phyloP scores from a whole-genome alignment of 2,113 vertebrate species.

The Empidonax traillii region DNA sequence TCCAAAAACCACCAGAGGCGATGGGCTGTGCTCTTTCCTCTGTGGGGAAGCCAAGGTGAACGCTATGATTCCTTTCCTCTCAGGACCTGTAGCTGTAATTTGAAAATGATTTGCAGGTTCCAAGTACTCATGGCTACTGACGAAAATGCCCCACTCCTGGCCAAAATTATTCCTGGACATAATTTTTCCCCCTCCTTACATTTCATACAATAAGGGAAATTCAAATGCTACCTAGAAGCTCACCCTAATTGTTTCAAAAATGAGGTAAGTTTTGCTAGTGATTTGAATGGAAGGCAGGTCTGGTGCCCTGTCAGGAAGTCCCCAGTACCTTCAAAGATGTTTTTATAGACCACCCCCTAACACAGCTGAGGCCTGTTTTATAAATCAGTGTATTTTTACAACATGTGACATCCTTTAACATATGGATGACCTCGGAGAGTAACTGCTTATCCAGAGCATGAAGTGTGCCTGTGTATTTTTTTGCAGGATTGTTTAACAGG shows the following conservation, averaged over 20 bases:
- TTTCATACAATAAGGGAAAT: neutral
- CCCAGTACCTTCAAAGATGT: neutral
- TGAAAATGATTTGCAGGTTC: neutral
- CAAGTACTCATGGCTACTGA: neutral
- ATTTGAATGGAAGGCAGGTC: neutral
- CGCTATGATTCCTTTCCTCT: neutral
- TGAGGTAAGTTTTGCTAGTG: neutral
- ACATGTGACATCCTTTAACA: neutral
- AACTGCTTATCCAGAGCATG: neutral
- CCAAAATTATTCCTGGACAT: neutral
- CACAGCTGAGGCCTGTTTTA: neutral
- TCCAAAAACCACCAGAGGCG: neutral
- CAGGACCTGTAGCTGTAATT: neutral
- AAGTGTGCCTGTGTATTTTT: neutral
- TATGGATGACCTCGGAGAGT: neutral
- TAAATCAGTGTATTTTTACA: neutral
- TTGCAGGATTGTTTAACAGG: neutral
- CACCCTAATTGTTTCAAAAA: neutral
- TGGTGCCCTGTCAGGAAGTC: neutral
- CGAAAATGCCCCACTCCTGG: neutral
- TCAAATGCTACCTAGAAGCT: neutral
- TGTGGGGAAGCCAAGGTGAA: neutral
- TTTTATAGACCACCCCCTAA: neutral
- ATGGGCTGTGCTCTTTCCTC: neutral
- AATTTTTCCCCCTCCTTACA: neutral